Base-by-base conservation (phyloP, 2,888 invertebrate species). In the Rotaria socialis region DNA sequence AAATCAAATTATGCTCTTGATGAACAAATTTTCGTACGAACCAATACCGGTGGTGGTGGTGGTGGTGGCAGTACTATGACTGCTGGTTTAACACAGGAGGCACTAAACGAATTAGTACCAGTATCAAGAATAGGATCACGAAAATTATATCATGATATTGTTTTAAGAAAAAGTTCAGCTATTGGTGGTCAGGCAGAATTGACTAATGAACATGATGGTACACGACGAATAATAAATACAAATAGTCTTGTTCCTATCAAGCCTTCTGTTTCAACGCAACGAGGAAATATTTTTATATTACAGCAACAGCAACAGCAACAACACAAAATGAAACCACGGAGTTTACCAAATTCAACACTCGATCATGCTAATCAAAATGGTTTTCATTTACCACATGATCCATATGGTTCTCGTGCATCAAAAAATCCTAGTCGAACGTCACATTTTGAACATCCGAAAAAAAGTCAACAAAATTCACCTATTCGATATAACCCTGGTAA, bases 331-430 rank as follows among this genome's bases (percentile, higher is more conserved):
- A 80, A 80, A n/a, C 47, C 80, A n/a, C 80, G 80, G n/a, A 80
- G 80, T 80, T n/a, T 80, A 80, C 80, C 80, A 47, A 80, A 43
- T 47, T 47, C 47, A 16, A 80, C 80, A 80, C 47, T 80, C 5
- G 80, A 80, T 80, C 80, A 80, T 80, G 80, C 80, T 22, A 80
- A 80, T 47, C 80, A 80, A 43, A 80, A 80, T 80, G 80, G 47
- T 47, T 80, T 80, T 80, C 80, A 80, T 80, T 47, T 80, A 14
- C 80, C 80, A 80, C 67, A 67, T 67, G 67, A 67, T 41, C 67
- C 67, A 41, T 67, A 22, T 47, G 80, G n/a, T n/a, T 2, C 47
- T 80, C 80, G 80, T 10, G 19, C 80, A 47, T 19, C 80, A 11
- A 80, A 80, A 47, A 47, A 43, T 43, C 22, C 16, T 43, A 80